phyloP scores from a whole-genome alignment of 64 coral and sea anemone genomes.

The Stichodactyla mertensii region DNA sequence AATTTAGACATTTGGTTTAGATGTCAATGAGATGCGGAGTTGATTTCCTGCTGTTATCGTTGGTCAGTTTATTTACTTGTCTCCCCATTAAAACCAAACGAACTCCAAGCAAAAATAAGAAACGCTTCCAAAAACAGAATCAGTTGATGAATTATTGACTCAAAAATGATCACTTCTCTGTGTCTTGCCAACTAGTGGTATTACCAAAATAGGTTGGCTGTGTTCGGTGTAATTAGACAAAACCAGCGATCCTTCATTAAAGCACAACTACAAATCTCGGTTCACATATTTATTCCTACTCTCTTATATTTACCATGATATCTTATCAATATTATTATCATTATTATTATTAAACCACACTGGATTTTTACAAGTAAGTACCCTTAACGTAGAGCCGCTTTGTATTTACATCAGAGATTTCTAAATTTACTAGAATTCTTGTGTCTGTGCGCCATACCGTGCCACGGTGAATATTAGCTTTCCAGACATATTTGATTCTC shows the following conservation, averaged over 20 bases:
- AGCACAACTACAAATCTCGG: not conserved
- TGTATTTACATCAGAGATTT: not conserved
- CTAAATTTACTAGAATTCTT: not conserved
- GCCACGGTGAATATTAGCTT: not conserved
- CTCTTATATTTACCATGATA: not conserved
- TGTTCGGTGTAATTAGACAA: not conserved
- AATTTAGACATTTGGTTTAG: not conserved
- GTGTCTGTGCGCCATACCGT: not conserved
- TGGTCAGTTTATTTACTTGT: not conserved
- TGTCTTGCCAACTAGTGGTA: not conserved
- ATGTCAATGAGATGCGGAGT: not conserved
- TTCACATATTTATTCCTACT: not conserved
- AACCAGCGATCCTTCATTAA: not conserved
- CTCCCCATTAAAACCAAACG: not conserved
- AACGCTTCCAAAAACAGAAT: not conserved
- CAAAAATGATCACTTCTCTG: not conserved
- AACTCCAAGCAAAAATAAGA: not conserved
- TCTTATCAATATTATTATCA: not conserved
- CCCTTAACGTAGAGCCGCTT: not conserved
- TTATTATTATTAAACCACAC: not conserved
- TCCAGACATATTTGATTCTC: slow-evolving; percentile 1
- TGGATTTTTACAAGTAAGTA: not conserved
- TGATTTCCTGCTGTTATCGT: not conserved
- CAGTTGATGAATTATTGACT: not conserved
- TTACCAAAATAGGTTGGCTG: not conserved